Evolutionary conservation across 1,140 invertebrate species (phyloP), one percentile per base, ranked within the genome.

Genomic region (Drosophila lini): DNA sequence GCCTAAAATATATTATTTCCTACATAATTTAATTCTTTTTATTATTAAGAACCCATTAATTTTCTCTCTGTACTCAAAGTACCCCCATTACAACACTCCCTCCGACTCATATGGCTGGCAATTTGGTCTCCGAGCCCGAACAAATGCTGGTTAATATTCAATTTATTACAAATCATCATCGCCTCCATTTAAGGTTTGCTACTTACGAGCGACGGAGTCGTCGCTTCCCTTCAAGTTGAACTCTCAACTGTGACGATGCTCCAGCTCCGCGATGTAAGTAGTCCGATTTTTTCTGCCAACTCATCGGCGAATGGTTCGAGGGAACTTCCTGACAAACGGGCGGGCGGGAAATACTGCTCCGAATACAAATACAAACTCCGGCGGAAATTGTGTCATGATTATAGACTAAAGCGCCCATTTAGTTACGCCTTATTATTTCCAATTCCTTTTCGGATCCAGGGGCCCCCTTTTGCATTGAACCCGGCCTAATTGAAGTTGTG

Each of bases 351-450:
- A 69, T 69, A 22, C 32, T 22, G 11, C 50, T 19, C 16, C 13
- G 50, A 53, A 36, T 22, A 47, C 28, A 57, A 44, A 32, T 16
- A 45, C 22, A 28, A 40, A 40, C 56, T 69, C 59, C 60, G 79
- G 79, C 83, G 84, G 84, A 88, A 88, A 88, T 88, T 89, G 84
- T 88, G 84, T 88, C 84, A 88, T 88, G 84, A 88, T 88, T 88
- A 88, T 88, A 88, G 84, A 88, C 84, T 88, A 89, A 89, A 88
- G 84, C 84, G 84, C 84, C 84, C 86, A 89, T 88, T 88, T 88
- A 88, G 84, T 88, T 89, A 89, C 84, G 84, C 84, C 80, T 88
- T 88, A 88, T 89, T 88, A 88, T 89, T 88, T 88, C 84, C 80
- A 83, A 80, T 83, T 65, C 60, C 60, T 65, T 74, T 58, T 56